phyloP scores from a whole-genome alignment of 1,140 invertebrate genomes.

The Apis mellifera region Amel_HAv3.1 CM009937.2:5144501-5145000 shows the following conservation, averaged over 20 bases:
- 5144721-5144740: slow-evolving; percentile 75
- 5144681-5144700: slow-evolving; percentile 74
- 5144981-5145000: slow-evolving; percentile 3
- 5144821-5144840: neutral
- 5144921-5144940: neutral
- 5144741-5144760: slow-evolving; percentile 34
- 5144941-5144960: neutral
- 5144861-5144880: neutral
- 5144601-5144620: slow-evolving; percentile 6
- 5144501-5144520: slow-evolving; percentile 21
- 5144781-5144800: neutral
- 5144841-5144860: neutral
- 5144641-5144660: slow-evolving; percentile 41
- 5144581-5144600: slow-evolving; percentile 17
- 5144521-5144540: slow-evolving; percentile 1
- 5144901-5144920: neutral
- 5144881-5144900: neutral
- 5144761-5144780: slow-evolving; percentile 1
- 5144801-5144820: neutral
- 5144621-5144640: slow-evolving; percentile 35
- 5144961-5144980: neutral
- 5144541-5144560: slow-evolving; percentile 11
- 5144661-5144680: slow-evolving; percentile 73
- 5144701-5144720: slow-evolving; percentile 64
- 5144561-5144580: neutral